These are phyloP conservation scores for Colistium nudipinnis DNA, from an alignment of 2,113 vertebrate genomes.

Conservation along the genomic window DNA sequence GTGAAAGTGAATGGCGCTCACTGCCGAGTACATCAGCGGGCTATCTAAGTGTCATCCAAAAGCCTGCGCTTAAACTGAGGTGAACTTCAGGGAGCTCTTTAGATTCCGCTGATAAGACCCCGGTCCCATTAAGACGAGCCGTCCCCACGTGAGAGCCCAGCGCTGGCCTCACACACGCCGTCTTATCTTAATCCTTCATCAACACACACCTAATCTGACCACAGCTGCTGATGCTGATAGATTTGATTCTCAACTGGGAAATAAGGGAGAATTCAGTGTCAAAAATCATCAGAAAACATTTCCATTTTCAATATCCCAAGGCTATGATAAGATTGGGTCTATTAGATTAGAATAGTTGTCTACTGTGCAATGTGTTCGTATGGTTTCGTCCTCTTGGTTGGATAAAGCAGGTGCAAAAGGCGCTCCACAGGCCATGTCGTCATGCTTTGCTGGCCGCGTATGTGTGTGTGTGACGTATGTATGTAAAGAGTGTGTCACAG, in stretches of 20 bases:
- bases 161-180: conserved; percentile 62
- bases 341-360: neutral
- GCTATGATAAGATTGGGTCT: neutral
- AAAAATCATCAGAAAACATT: conserved; percentile 35
- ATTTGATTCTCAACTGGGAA: conserved; percentile 51
- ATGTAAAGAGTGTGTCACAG: conserved; percentile 52
- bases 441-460: conserved; percentile 4
- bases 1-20: conserved; percentile 48
- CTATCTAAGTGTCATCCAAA: conserved; percentile 46
- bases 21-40: conserved; percentile 25
- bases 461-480: conserved; percentile 24
- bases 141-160: conserved; percentile 44
- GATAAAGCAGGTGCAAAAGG: neutral
- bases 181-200: conserved; percentile 80
- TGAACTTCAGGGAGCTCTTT: conserved; percentile 76
- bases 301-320: neutral
- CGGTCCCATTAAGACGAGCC: conserved; percentile 56
- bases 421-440: conserved; percentile 15
- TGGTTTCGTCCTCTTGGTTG: neutral
- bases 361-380: neutral
- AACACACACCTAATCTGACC: conserved; percentile 71
- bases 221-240: conserved; percentile 64
- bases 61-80: conserved; percentile 51
- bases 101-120: conserved; percentile 74
- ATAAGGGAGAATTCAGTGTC: conserved; percentile 34